Evolutionary conservation across 2,113 vertebrate genomes (phyloP), one percentile per base, ranked within the genome.

Genomic region (Aplodontia rufa): DNA sequence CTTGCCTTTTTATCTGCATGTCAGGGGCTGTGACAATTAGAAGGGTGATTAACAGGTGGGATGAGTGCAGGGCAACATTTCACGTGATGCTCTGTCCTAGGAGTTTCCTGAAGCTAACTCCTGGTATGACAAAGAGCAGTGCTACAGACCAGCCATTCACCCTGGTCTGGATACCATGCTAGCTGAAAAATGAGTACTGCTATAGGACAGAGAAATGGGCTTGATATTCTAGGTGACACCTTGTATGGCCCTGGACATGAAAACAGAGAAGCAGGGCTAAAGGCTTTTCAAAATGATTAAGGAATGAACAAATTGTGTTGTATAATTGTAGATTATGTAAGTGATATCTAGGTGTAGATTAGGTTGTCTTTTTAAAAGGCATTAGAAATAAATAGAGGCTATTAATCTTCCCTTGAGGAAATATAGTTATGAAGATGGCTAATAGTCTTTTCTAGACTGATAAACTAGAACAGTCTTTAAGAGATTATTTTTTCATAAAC

Each of bases 381-480:
- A 53, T 55, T 40, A 93, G n/a, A 94, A 92, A 79, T 42, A 79
- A 93, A 55, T 4, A 80, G 13, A 22, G 24, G 6, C 37, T 19
- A 37, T 35, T 1, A 26, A 47, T 91, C 72, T 87, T 87, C 30
- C 68, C 71, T 81, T 89, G 49, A 94, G 90, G 92, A 92, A 97
- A 17, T 35, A 66, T 2, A 94, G 78, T 90, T 96, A 75, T 55
- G 19, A 96, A 94, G 26, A 22, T 79, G 60, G 42, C 8, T 92
- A 85, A 85, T 68, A 80, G 93, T 90, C 66, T 96, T 40, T 68
- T 88, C 45, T 76, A 40, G 14, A 91, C 74, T 82, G 10, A 62
- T 94, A 49, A 51, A 19, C 13, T 75, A 26, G 6, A 88, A 64
- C 24, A 96, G 90, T 42, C 1, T 1, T 24, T 0, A 96, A 76